Percentiles rank a stretch among this genome's conserved stretches.
These are phyloP conservation scores for Caradrina kadenii DNA, from an alignment of 2,888 invertebrate species.

Conservation along the genomic window DNA sequence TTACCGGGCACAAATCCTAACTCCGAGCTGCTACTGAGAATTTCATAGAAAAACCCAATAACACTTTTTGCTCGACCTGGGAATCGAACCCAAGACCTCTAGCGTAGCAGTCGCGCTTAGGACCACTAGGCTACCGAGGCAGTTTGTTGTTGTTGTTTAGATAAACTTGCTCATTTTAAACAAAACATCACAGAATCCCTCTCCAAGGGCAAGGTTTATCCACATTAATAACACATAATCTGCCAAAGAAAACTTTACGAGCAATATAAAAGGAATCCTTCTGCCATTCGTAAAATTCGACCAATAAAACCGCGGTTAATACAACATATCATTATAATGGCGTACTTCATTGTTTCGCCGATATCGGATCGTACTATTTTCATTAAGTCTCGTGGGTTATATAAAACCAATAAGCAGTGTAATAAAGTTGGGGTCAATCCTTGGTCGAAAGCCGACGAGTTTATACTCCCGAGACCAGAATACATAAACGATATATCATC, in stretches of 20 bases:
- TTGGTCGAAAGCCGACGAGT: slow-evolving; percentile 68
- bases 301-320: slow-evolving; percentile 43
- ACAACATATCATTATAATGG: slow-evolving; percentile 49
- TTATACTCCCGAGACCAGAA: slow-evolving; percentile 72
- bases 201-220: slow-evolving; percentile 17
- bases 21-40: too few relatives aligned
- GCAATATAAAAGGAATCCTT: slow-evolving; percentile 40
- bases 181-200: not conserved
- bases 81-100: too few relatives aligned
- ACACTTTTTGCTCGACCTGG: too few relatives aligned
- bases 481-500: slow-evolving; percentile 72
- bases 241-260: slow-evolving; percentile 44
- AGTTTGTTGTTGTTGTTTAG: too few relatives aligned
- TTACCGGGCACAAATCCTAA: too few relatives aligned
- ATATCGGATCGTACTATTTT: slow-evolving; percentile 67
- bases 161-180: not conserved
- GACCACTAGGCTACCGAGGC: too few relatives aligned
- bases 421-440: slow-evolving; percentile 77
- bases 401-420: slow-evolving; percentile 76
- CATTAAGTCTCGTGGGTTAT: slow-evolving; percentile 73
- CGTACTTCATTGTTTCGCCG: slow-evolving; percentile 55
- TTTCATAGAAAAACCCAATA: too few relatives aligned
- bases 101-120: too few relatives aligned
- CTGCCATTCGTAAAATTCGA: slow-evolving; percentile 41
- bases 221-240: slow-evolving; percentile 56